Evolutionary conservation across 2,113 vertebrate species (phyloP).

Genomic region (Engystomops pustulosus): DNA sequence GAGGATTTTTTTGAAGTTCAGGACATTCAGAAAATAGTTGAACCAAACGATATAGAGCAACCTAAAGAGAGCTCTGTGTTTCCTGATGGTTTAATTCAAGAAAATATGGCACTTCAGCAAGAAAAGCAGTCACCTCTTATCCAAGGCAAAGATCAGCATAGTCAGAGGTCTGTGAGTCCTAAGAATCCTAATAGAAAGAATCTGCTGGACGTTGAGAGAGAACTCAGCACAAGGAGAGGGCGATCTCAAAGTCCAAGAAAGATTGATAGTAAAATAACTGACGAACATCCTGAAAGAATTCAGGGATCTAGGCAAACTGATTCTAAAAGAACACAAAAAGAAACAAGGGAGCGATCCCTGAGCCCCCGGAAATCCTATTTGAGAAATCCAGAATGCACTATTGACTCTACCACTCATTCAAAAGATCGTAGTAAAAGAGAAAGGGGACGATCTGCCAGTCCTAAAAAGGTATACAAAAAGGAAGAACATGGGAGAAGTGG

Average conservation of each 20-base stretch:
- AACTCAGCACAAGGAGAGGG: constrained; percentile 65
- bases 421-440: constrained; percentile 55
- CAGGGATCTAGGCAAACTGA: constrained; percentile 72
- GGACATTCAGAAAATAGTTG: constrained; percentile 68
- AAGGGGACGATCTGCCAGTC: constrained; percentile 72
- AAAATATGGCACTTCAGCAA: constrained; percentile 52
- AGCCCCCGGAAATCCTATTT: constrained; percentile 67
- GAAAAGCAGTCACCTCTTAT: constrained; percentile 63
- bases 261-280: constrained; percentile 59
- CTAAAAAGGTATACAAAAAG: constrained; percentile 71
- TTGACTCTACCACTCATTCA: constrained; percentile 53
- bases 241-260: constrained; percentile 74
- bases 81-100: constrained; percentile 34
- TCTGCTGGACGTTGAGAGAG: constrained; percentile 60
- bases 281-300: constrained; percentile 64
- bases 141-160: constrained; percentile 67
- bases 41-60: constrained; percentile 66
- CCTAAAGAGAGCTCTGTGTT: constrained; percentile 70
- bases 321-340: constrained; percentile 55
- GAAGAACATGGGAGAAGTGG: constrained; percentile 60
- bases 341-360: constrained; percentile 61
- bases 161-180: constrained; percentile 65
- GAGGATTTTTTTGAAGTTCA: constrained; percentile 72
- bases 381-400: constrained; percentile 56
- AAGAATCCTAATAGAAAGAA: constrained; percentile 62